Evolutionary conservation across 2,113 vertebrate species (phyloP).

Genomic region (Microtus montanus): DNA sequence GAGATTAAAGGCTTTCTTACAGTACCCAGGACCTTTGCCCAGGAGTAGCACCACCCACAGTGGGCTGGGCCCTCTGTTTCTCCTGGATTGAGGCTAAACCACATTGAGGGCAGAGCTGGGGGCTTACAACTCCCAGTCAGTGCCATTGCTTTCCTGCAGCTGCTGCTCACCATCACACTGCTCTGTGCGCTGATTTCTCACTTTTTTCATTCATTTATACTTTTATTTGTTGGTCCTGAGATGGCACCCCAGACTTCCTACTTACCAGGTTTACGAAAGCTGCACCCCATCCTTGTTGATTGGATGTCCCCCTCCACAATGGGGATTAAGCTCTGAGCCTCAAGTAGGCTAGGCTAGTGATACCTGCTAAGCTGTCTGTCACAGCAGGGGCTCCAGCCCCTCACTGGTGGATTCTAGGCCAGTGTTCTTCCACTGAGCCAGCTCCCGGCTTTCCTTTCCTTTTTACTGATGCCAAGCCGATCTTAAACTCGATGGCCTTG

Average conservation of each 20-base stretch:
- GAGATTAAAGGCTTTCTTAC: neutral
- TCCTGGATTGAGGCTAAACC: neutral
- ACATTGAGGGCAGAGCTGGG: neutral
- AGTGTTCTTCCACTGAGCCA: neutral
- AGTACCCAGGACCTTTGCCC: neutral
- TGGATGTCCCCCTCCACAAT: neutral
- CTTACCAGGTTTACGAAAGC: neutral
- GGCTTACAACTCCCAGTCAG: no score
- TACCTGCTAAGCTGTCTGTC: neutral
- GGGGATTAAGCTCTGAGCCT: neutral
- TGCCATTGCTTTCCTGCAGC: neutral
- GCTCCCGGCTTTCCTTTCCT: neutral
- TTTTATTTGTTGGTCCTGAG: neutral
- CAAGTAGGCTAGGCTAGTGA: neutral
- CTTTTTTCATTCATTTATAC: neutral
- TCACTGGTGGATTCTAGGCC: neutral
- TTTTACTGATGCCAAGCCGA: neutral
- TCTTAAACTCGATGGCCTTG: neutral
- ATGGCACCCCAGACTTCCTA: neutral
- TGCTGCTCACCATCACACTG: neutral
- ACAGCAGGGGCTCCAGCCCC: neutral
- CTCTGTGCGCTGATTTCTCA: neutral
- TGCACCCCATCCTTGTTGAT: neutral
- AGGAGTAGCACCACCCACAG: neutral
- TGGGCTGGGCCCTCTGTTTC: neutral